Percentiles rank a stretch among this genome's conserved stretches.
Evolutionary conservation across 2,888 invertebrate genomes (phyloP).

Genomic region (Meghimatium bilineatum): DNA sequence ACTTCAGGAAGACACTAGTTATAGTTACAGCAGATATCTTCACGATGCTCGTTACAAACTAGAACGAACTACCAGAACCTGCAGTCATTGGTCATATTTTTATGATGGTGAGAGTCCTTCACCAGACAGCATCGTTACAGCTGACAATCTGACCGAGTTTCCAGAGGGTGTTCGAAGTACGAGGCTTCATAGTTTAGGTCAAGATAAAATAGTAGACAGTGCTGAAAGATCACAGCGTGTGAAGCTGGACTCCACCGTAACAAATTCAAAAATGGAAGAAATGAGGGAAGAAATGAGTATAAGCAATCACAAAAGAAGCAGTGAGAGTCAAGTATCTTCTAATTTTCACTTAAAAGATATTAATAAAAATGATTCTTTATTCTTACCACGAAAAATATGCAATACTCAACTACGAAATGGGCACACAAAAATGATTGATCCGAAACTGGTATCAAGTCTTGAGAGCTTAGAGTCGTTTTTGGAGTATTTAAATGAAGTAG

Average conservation of each 20-base stretch:
- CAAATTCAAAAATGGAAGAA: slow-evolving; percentile 8
- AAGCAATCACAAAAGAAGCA: too few relatives aligned
- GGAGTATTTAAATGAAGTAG: slow-evolving; percentile 63
- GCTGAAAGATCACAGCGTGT: not conserved
- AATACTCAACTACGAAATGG: not conserved
- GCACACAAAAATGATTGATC: not conserved
- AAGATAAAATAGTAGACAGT: not conserved
- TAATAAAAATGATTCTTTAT: slow-evolving; percentile 9
- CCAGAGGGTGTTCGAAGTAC: not conserved
- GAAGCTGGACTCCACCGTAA: slow-evolving; percentile 8
- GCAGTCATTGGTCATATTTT: slow-evolving; percentile 86
- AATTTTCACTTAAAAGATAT: not conserved
- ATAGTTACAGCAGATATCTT: slow-evolving; percentile 82
- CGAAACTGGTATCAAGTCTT: slow-evolving; percentile 50
- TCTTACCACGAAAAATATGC: slow-evolving; percentile 2
- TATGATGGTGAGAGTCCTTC: slow-evolving; percentile 84
- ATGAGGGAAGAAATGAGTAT: not conserved
- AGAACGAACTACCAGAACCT: slow-evolving; percentile 85
- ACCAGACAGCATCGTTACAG: slow-evolving; percentile 54
- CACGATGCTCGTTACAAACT: slow-evolving; percentile 90
- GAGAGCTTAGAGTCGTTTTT: slow-evolving; percentile 65
- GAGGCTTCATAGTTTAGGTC: not conserved
- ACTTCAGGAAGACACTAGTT: slow-evolving; percentile 65
- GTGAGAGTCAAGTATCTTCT: not conserved
- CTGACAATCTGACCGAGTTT: not conserved